Conservation (phyloP, 35 echinoderm and acorn worm species). For the Lytechinus pictus region DNA sequence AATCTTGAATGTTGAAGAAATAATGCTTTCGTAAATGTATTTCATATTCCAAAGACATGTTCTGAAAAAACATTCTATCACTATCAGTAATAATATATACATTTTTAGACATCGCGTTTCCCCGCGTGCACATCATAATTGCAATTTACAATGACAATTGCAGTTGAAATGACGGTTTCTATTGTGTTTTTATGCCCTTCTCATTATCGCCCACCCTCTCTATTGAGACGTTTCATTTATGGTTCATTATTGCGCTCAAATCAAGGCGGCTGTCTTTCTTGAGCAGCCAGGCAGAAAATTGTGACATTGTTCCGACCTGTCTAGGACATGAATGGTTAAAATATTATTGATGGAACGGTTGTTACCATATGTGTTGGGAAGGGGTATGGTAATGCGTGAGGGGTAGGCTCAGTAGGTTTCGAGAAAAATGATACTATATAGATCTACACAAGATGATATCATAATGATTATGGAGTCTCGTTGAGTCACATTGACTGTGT, state of each 20-base stretch:
- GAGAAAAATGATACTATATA: background rate
- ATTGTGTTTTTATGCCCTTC: constrained; percentile 7
- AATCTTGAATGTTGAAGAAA: no score
- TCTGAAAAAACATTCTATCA: no score
- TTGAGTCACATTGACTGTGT: no score
- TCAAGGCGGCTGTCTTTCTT: background rate
- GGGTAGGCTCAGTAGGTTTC: background rate
- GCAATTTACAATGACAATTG: background rate
- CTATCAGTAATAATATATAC: no score
- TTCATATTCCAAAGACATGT: no score
- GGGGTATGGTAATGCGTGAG: background rate
- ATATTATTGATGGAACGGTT: background rate
- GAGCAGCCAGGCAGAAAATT: background rate
- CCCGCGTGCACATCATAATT: background rate
- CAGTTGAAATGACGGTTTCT: background rate
- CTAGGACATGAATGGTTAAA: background rate
- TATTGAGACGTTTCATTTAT: background rate
- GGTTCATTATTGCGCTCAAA: constrained; percentile 18
- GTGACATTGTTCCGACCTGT: constrained; percentile 16
- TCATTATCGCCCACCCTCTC: constrained; percentile 16
- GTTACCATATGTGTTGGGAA: background rate
- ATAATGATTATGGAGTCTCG: no score
- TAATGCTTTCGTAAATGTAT: no score
- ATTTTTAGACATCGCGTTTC: background rate
- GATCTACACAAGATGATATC: no score